Base-by-base conservation (phyloP, 2,888 invertebrate species). In the Cheilosia vernalis region DNA sequence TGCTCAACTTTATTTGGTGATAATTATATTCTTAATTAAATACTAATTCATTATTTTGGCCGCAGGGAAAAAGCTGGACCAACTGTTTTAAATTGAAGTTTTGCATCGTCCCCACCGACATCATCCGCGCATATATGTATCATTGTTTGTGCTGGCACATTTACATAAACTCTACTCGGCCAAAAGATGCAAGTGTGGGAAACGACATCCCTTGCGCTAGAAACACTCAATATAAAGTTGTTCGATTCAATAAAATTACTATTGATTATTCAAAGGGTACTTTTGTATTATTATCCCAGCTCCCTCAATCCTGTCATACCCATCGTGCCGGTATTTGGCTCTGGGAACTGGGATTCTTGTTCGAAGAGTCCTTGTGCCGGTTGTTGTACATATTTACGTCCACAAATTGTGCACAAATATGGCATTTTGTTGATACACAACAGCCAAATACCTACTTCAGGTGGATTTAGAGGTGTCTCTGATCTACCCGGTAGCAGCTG, bases 171-270 rank as follows among this genome's bases (percentile, higher is more conserved):
- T 44, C 44, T 17, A 17, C 15, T 44, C 17, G 44, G 44, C 17
- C 42, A n/a, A 44, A 44, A 44, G 44, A 17, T n/a, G 44, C n/a
- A 24, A 33, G 21, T 49, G 24, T 24, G 49, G 37, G 53, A 30
- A 53, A 42, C 2, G 42, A 40, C 63, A 72, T 55, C 44, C 49
- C 63, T 56, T 24, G 33, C 44, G 9, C 53, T 27, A 51, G n/a
- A 69, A 44, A 58, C 42, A 69, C 64, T 74, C 74, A 56, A 63
- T 74, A 61, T 76, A 63, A 77, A 85, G 85, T 85, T 81, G 76
- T 81, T 85, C 76, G 53, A 85, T 85, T 85, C 85, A 85, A 85
- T 85, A 85, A 85, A 85, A 85, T 85, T 81, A 85, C 85, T 80
- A 79, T 84, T 85, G 85, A 85, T 85, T 85, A 85, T 85, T 85